These are phyloP conservation scores for Synanthedon vespiformis DNA, from an alignment of 2,888 invertebrate genomes.

Conservation along the genomic window DNA sequence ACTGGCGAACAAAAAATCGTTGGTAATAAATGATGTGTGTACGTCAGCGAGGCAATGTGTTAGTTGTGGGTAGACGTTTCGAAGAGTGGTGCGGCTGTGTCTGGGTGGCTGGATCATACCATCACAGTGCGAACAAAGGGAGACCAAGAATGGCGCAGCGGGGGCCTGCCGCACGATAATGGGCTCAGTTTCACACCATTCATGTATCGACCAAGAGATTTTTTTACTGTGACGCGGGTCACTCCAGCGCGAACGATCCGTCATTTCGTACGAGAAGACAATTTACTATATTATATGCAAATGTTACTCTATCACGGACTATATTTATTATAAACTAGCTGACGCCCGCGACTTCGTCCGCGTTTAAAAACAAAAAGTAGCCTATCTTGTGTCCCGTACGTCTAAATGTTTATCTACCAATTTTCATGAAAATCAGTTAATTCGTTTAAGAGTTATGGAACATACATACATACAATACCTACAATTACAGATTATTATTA, in stretches of 20 bases:
- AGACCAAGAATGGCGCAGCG: slow-evolving; percentile 44
- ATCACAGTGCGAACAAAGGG: slow-evolving; percentile 27
- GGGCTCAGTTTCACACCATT: slow-evolving; percentile 52
- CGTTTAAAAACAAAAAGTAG: no score
- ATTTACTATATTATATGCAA: slow-evolving; percentile 23
- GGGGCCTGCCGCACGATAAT: slow-evolving; percentile 39
- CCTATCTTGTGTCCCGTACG: no score
- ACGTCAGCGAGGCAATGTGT: slow-evolving; percentile 33
- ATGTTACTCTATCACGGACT: slow-evolving; percentile 13
- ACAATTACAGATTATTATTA: no score
- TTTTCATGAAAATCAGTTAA: no score
- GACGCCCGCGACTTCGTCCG: no score
- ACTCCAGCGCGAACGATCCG: slow-evolving; percentile 37
- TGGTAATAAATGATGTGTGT: slow-evolving; percentile 44
- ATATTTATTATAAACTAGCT: neutral
- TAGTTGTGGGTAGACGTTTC: slow-evolving; percentile 14
- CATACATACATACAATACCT: no score
- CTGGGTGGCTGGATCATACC: neutral
- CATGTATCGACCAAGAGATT: slow-evolving; percentile 34
- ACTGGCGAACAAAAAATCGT: slow-evolving; percentile 37
- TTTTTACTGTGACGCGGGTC: slow-evolving; percentile 41
- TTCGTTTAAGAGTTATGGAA: no score
- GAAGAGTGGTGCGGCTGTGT: slow-evolving; percentile 17
- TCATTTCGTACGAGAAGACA: slow-evolving; percentile 20
- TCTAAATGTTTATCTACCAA: no score